These are phyloP conservation scores for Chauna torquata DNA, from an alignment of 2,113 vertebrate genomes.

Conservation along the genomic window DNA sequence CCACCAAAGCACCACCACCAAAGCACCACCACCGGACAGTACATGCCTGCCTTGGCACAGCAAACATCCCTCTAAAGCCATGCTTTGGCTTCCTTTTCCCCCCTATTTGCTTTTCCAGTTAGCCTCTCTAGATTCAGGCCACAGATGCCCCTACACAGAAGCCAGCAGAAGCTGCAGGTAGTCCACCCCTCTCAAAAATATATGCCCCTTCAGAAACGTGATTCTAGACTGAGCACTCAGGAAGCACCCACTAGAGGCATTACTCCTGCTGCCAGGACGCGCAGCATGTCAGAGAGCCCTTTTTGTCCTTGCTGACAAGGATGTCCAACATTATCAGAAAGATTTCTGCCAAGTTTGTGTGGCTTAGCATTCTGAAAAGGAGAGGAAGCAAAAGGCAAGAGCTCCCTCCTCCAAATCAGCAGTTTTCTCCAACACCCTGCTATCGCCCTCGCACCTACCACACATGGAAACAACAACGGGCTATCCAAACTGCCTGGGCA, in stretches of 20 bases:
- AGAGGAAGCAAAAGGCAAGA: background rate
- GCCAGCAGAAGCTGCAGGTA: background rate
- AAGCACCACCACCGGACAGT: background rate
- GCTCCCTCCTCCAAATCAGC: background rate
- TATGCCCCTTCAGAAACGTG: background rate
- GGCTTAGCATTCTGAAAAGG: background rate
- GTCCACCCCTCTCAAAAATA: background rate
- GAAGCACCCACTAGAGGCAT: background rate
- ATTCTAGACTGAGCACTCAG: background rate
- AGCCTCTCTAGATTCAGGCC: background rate
- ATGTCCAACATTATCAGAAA: background rate
- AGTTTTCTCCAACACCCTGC: background rate
- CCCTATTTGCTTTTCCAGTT: background rate
- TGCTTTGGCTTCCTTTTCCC: background rate
- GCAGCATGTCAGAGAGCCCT: background rate
- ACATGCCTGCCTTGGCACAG: background rate
- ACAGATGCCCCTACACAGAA: background rate
- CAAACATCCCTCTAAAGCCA: background rate
- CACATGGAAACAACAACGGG: background rate
- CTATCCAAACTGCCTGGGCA: background rate
- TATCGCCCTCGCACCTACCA: background rate
- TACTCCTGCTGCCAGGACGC: background rate
- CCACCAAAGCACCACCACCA: too few species aligned
- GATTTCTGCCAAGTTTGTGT: background rate
- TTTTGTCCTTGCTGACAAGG: background rate